These are phyloP conservation scores for Rotaria macrura DNA, from an alignment of 2,888 invertebrate species.

Conservation along the genomic window DNA sequence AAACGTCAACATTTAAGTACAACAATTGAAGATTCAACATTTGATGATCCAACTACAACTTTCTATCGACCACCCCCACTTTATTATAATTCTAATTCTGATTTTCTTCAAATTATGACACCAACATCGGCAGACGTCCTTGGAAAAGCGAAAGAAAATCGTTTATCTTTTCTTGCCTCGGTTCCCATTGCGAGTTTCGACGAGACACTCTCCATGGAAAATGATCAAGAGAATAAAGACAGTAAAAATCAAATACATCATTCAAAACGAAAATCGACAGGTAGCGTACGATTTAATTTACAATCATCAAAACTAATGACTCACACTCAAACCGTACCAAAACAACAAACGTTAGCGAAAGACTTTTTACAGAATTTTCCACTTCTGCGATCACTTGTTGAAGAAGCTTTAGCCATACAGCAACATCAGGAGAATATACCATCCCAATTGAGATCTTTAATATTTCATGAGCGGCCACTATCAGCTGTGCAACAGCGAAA, in stretches of 20 bases:
- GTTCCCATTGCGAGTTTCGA: background rate
- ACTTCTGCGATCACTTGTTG: background rate
- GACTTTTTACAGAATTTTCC: conserved; percentile 16
- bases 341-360: background rate
- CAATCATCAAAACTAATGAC: background rate
- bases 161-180: background rate
- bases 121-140: background rate
- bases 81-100: conserved; percentile 6
- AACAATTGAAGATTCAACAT: background rate
- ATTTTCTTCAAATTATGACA: background rate
- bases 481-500: background rate
- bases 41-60: background rate
- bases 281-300: background rate
- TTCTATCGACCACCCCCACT: background rate
- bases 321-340: background rate
- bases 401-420: conserved; percentile 2
- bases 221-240: background rate
- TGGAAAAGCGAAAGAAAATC: background rate
- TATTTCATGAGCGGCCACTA: background rate
- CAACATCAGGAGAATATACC: background rate
- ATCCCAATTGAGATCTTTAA: no score
- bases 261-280: background rate
- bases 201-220: background rate
- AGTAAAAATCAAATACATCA: no score
- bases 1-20: background rate